Conservation (phyloP, 2,113 vertebrate genomes). For the Tragelaphus scriptus region DNA sequence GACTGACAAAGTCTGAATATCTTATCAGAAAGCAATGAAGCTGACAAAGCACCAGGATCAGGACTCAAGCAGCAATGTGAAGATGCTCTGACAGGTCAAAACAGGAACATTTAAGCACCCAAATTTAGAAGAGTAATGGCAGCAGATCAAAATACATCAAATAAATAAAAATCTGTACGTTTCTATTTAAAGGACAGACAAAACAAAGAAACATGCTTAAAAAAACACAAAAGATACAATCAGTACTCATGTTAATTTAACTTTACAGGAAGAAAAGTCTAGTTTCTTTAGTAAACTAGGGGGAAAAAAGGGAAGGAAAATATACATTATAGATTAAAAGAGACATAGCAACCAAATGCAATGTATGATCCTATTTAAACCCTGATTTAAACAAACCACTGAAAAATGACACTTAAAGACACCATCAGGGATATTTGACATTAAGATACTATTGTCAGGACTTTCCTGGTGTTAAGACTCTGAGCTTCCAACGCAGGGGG, state of each 20-base stretch:
- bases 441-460: not conserved
- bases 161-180: not conserved
- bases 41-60: not conserved
- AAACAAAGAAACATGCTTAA: not conserved
- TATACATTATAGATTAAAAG: not conserved
- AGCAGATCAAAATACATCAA: not conserved
- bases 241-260: not conserved
- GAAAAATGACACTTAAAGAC: not conserved
- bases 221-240: not conserved
- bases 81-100: not conserved
- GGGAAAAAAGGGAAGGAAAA: not conserved
- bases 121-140: not conserved
- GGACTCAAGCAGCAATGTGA: not conserved
- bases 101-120: not conserved
- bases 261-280: not conserved
- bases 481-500: not conserved
- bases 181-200: not conserved
- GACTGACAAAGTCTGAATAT: not conserved
- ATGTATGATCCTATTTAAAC: not conserved
- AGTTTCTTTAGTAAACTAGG: not conserved
- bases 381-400: not conserved
- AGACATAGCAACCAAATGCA: not conserved
- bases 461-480: not conserved
- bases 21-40: slow-evolving; percentile 5
- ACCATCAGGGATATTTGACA: not conserved